Percentiles rank a stretch among this genome's conserved stretches.
phyloP scores from a whole-genome alignment of 2,888 invertebrate species.

The Zootermopsis nevadensis region DNA sequence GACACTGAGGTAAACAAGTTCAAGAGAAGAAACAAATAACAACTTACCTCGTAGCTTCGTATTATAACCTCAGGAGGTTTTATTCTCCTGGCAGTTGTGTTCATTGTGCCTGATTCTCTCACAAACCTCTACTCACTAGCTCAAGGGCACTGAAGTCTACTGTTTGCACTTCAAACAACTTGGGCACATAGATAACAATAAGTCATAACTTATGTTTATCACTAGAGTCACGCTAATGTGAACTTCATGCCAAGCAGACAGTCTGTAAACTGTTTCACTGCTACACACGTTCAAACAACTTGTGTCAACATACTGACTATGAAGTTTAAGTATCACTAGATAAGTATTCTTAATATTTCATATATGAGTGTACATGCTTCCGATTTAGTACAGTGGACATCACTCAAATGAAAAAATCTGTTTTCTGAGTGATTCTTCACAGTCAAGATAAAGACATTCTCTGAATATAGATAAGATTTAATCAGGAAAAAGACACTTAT shows the following conservation, averaged over 20 bases:
- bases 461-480: not conserved
- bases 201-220: constrained; percentile 31
- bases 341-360: too few species aligned
- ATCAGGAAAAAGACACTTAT: not conserved
- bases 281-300: too few species aligned
- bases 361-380: not conserved
- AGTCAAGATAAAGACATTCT: not conserved
- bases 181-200: constrained; percentile 2
- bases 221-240: not conserved
- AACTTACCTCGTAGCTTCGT: constrained; percentile 26
- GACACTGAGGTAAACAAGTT: too few species aligned
- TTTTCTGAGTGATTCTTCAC: not conserved
- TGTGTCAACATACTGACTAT: too few species aligned
- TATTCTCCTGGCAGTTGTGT: not conserved
- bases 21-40: not conserved
- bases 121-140: not conserved
- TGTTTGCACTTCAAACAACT: constrained; percentile 11
- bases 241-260: not conserved
- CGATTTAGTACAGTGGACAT: not conserved
- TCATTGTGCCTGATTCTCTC: not conserved
- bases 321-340: too few species aligned
- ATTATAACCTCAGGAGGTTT: constrained; percentile 8
- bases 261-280: not conserved
- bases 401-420: not conserved
- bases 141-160: constrained; percentile 17